phyloP scores from a whole-genome alignment of 2,888 invertebrate genomes.

The Xanthorhoe designata region DNA sequence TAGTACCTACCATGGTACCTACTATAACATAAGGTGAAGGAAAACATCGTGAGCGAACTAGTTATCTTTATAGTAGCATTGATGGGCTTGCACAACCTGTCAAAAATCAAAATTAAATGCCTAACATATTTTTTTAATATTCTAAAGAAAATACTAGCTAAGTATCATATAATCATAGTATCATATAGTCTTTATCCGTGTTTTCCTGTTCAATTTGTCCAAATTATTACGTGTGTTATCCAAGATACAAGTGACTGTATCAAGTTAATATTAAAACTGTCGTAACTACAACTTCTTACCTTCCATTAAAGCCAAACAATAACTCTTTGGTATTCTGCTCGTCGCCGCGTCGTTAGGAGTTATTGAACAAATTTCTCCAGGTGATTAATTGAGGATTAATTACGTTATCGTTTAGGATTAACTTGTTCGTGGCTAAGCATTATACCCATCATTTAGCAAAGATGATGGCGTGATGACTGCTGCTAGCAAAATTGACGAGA shows the following conservation, averaged over 20 bases:
- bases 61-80: no score
- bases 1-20: no score
- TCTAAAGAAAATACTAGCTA: no score
- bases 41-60: no score
- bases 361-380: slow-evolving; percentile 76
- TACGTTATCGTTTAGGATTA: slow-evolving; percentile 78
- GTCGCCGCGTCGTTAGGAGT: slow-evolving; percentile 73
- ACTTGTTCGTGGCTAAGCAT: slow-evolving; percentile 57
- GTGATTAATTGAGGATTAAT: slow-evolving; percentile 83
- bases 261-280: slow-evolving; percentile 41
- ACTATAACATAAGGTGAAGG: no score
- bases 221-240: neutral
- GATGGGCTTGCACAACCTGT: no score
- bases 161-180: no score
- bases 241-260: slow-evolving; percentile 9
- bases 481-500: neutral
- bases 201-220: neutral
- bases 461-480: slow-evolving; percentile 5
- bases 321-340: slow-evolving; percentile 33
- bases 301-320: slow-evolving; percentile 55
- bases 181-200: no score
- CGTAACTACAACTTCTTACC: slow-evolving; percentile 43
- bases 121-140: no score
- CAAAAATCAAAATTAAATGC: no score
- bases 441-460: slow-evolving; percentile 41